Conservation (phyloP, 2,888 invertebrate genomes). For the Macrosoma leucophasiata region DNA sequence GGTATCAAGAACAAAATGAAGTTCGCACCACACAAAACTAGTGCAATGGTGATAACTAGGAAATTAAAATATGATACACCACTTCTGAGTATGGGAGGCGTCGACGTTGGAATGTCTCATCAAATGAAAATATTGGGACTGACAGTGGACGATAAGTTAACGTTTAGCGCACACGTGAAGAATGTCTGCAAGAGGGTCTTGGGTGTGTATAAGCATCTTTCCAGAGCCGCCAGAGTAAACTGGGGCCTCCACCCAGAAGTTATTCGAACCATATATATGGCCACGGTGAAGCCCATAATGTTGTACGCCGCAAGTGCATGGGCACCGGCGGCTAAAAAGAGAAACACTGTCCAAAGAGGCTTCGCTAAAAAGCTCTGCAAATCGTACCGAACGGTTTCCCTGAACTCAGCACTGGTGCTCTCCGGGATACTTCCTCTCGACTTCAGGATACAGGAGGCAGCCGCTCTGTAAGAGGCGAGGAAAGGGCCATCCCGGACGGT, state of each 20-base stretch:
- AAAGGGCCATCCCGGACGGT: no score
- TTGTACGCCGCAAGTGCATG: no score
- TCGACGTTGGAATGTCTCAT: background rate
- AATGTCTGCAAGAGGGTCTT: background rate
- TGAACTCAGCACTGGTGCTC: no score
- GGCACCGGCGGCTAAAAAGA: background rate
- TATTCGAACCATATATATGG: background rate
- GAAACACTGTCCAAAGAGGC: constrained; percentile 8
- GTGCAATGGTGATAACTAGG: constrained; percentile 11
- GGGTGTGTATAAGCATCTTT: background rate
- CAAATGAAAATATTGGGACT: constrained; percentile 15
- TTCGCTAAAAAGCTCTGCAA: constrained; percentile 14
- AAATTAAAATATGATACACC: constrained; percentile 14
- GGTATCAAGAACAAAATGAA: constrained; percentile 14
- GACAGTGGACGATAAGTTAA: background rate
- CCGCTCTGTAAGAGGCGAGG: constrained; percentile 17
- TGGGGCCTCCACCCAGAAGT: constrained; percentile 7
- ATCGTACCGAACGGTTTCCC: constrained; percentile 18
- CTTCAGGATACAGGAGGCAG: constrained; percentile 17
- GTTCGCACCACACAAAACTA: constrained; percentile 14
- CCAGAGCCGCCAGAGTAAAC: background rate
- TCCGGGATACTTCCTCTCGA: constrained; percentile 21
- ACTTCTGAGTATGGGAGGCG: constrained; percentile 14
- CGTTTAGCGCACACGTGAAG: background rate
- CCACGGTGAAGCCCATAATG: no score